phyloP scores from a whole-genome alignment of 2,888 invertebrate genomes.

The Drosophila meridiana region DNA sequence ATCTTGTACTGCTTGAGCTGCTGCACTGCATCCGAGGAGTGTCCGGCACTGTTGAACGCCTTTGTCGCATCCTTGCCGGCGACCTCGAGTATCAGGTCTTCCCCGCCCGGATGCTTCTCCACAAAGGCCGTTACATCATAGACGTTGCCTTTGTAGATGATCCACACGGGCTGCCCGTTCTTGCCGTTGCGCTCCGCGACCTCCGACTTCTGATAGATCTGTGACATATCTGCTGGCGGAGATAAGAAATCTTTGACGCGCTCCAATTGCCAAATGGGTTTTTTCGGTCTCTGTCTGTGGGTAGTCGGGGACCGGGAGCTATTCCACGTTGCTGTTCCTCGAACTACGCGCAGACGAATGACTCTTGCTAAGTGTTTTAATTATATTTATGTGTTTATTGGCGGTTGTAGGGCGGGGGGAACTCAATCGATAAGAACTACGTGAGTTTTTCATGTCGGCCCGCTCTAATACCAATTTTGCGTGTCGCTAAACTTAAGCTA shows the following conservation, averaged over 20 bases:
- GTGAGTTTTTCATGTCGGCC: constrained; percentile 45
- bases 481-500: constrained; percentile 7
- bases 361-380: constrained; percentile 1
- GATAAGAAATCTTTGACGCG: constrained; percentile 33
- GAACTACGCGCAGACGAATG: constrained; percentile 16
- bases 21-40: constrained; percentile 88
- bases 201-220: constrained; percentile 86
- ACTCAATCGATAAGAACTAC: constrained; percentile 60
- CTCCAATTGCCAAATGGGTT: constrained; percentile 29
- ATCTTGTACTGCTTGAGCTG: constrained; percentile 88
- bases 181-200: constrained; percentile 87
- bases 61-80: constrained; percentile 89
- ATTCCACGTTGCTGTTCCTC: constrained; percentile 4
- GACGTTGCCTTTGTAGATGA: constrained; percentile 88
- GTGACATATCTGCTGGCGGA: constrained; percentile 56
- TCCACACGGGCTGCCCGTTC: constrained; percentile 87
- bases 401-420: background rate
- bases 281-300: constrained; percentile 1
- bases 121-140: constrained; percentile 89
- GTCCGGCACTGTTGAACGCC: constrained; percentile 89
- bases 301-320: background rate
- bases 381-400: constrained; percentile 23
- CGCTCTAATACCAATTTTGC: constrained; percentile 21
- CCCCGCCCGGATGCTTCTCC: constrained; percentile 89
- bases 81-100: constrained; percentile 87